Evolutionary conservation across 35 echinoderm and acorn worm species (phyloP).

Genomic region (Diadema setosum): DNA sequence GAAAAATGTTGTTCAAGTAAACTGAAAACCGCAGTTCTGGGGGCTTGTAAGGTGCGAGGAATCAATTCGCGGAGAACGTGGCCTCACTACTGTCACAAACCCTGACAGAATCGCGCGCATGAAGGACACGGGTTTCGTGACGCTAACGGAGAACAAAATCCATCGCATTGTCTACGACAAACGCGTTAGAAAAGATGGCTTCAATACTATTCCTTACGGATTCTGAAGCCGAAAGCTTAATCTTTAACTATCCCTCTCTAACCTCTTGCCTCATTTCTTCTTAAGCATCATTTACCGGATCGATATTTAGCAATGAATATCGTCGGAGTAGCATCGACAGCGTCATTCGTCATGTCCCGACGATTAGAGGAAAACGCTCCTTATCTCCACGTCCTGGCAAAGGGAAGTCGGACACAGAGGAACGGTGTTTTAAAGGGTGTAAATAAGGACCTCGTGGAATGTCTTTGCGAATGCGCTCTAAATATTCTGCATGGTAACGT

Average conservation of each 20-base stretch:
- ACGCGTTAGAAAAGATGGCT: conserved; percentile 21
- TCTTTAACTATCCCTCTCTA: background rate
- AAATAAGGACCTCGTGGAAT: conserved; percentile 25
- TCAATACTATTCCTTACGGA: conserved; percentile 62
- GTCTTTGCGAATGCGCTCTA: conserved; percentile 54
- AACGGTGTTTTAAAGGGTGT: conserved; percentile 35
- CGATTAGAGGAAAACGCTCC: conserved; percentile 42
- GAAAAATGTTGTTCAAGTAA: conserved; percentile 12
- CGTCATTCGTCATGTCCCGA: conserved; percentile 22
- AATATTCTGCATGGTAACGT: conserved; percentile 77
- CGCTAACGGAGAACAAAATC: conserved; percentile 31
- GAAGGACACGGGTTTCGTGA: conserved; percentile 9
- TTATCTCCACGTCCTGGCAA: conserved; percentile 36
- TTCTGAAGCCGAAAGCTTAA: background rate
- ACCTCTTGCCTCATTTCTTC: background rate
- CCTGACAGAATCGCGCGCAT: conserved; percentile 43
- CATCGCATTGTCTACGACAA: conserved; percentile 76
- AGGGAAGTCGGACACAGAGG: conserved; percentile 10
- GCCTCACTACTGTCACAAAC: background rate
- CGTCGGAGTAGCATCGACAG: background rate
- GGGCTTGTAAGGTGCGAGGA: conserved; percentile 51
- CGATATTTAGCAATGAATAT: too few species aligned
- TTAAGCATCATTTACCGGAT: background rate
- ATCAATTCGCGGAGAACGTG: conserved; percentile 36
- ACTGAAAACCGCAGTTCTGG: background rate